Evolutionary conservation across 2,113 vertebrate species (phyloP).

Genomic region (Leptodactylus fuscus): DNA sequence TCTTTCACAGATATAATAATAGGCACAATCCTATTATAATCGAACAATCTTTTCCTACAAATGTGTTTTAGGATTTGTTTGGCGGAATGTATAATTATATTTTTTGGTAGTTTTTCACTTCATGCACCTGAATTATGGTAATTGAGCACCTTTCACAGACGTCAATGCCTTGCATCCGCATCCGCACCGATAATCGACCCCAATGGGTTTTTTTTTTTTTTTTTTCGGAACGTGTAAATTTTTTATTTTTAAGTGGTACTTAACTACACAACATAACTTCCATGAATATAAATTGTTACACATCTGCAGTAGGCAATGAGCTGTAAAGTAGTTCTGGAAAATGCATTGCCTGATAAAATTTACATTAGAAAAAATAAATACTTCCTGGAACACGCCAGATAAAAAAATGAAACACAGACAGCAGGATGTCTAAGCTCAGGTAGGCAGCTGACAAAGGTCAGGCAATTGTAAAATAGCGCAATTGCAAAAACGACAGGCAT

Average conservation of each 20-base stretch:
- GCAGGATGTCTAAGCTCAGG: constrained; percentile 1
- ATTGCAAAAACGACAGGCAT: constrained; percentile 11
- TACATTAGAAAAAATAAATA: constrained; percentile 30
- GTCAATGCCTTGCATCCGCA: background rate
- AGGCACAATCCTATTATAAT: background rate
- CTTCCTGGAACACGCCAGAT: background rate
- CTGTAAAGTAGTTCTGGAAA: constrained; percentile 12
- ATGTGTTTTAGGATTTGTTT: background rate
- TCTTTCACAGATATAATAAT: background rate
- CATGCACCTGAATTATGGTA: background rate
- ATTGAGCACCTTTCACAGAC: background rate
- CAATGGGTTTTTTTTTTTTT: background rate
- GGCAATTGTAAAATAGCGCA: constrained; percentile 18
- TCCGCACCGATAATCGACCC: background rate
- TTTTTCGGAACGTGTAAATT: background rate
- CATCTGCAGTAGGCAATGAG: background rate
- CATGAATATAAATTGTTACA: constrained; percentile 20
- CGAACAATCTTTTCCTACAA: background rate
- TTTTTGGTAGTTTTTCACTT: background rate
- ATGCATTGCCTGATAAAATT: constrained; percentile 5
- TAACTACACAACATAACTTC: constrained; percentile 2
- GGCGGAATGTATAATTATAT: background rate
- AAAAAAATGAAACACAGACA: constrained; percentile 36
- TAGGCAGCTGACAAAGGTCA: constrained; percentile 4
- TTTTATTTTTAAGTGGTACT: constrained; percentile 4